A percentile compares a stretch with the other conserved stretches of the same genome.
phyloP scores from a whole-genome alignment of 2,797 vertebrate species.

The Artibeus jamaicensis region DNA sequence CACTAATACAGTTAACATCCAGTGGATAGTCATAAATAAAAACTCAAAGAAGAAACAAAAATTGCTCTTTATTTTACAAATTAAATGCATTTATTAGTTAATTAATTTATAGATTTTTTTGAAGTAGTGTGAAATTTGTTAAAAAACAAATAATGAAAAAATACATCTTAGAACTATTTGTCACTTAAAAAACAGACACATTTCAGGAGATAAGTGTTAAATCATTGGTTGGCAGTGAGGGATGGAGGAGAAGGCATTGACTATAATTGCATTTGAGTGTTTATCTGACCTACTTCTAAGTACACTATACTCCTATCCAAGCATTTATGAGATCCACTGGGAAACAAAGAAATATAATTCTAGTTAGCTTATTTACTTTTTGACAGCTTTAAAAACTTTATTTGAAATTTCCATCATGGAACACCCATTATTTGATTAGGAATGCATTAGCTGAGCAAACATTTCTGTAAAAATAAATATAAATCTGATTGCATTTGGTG shows the following conservation, averaged over 20 bases:
- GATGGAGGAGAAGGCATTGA: neutral
- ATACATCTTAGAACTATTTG: neutral
- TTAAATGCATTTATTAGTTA: neutral
- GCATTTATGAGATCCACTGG: constrained; percentile 9
- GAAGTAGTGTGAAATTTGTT: neutral
- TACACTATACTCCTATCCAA: neutral
- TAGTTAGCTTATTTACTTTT: constrained; percentile 72
- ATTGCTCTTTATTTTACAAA: neutral
- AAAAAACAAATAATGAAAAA: neutral
- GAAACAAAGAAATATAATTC: constrained; percentile 63
- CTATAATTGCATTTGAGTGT: neutral
- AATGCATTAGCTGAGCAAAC: constrained; percentile 72
- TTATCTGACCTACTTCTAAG: constrained; percentile 21
- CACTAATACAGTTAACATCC: neutral
- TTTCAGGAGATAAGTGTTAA: neutral
- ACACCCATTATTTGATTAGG: constrained; percentile 73
- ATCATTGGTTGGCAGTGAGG: neutral
- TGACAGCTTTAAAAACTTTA: constrained; percentile 69
- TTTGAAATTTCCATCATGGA: constrained; percentile 71
- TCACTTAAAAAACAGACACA: neutral
- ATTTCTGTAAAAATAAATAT: constrained; percentile 72
- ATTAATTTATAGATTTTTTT: neutral
- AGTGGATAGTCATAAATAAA: neutral
- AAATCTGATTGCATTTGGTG: constrained; percentile 67
- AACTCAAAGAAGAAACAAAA: neutral